phyloP scores from a whole-genome alignment of 2,797 vertebrate genomes.

The Gephyroberyx darwinii region DNA sequence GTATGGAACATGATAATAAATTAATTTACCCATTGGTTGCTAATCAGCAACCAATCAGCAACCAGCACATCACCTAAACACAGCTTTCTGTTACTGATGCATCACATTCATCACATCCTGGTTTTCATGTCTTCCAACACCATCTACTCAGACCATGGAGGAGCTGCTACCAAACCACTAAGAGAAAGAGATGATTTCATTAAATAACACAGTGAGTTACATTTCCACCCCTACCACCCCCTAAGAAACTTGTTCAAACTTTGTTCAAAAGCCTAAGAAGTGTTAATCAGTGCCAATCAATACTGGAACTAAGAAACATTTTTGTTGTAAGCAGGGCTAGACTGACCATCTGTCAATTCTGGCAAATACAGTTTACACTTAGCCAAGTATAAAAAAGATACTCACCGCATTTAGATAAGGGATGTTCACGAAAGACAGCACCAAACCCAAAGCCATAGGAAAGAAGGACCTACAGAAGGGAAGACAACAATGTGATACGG shows the following conservation, averaged over 20 bases:
- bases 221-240: neutral
- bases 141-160: conserved; percentile 79
- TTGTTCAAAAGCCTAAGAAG: neutral
- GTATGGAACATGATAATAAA: no score
- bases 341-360: neutral
- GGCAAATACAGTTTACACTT: neutral
- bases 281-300: neutral
- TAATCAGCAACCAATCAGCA: no score
- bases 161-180: conserved; percentile 78
- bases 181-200: conserved; percentile 1
- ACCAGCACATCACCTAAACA: no score
- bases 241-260: neutral
- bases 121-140: conserved; percentile 5
- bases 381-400: neutral
- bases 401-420: conserved; percentile 85
- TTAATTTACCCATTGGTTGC: no score
- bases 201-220: neutral
- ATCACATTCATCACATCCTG: no score
- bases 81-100: no score
- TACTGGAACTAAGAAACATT: no score
- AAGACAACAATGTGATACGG: neutral
- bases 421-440: conserved; percentile 80
- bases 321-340: neutral
- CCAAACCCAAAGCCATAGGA: conserved; percentile 84
- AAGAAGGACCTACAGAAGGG: conserved; percentile 85